Base-by-base conservation (phyloP, 2,888 invertebrate species). In the Oxycera nigricornis region DNA sequence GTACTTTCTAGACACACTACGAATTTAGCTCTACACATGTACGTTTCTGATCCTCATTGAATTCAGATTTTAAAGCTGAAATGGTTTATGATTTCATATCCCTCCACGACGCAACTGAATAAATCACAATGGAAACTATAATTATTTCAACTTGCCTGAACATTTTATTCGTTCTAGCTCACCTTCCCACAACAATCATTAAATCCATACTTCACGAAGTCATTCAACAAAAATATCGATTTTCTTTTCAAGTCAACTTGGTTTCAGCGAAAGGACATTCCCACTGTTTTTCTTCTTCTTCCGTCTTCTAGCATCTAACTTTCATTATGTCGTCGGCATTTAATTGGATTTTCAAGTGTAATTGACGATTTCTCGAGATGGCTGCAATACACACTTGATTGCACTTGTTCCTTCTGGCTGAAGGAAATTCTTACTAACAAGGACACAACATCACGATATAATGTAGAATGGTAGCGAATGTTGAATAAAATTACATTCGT, bases 291-390 rank as follows among this genome's bases (percentile, higher is more conserved):
- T 9, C 41, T 4, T 35, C 31, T 46, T n/a, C 46, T 46, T 46
- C 46, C n/a, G n/a, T n/a, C n/a, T n/a, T n/a, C n/a, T n/a, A 46
- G 17, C 14, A n/a, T 46, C 55, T 24, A 17, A 20, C 59, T 59
- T 2, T 74, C 74, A 76, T 76, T 76, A 76, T 76, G 74, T 74
- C 74, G 68, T 70, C 73, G 46, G 22, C 55, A 70, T 74, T 76
- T 76, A 76, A 76, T 76, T 76, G 76, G 76, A 74, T 59, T 76
- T 74, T 76, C 67, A 76, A 76, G 76, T 73, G 74, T 50, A 74
- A 74, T 76, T 67, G 72, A 76, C 61, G 68, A 68, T 72, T 72
- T 72, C 59, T 72, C 59, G 41, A 72, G 72, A 72, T 31, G 30
- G 4, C 59, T 39, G 59, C 59, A 28, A 50, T 50, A 41, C 17